Percentiles rank a stretch among this genome's conserved stretches.
Evolutionary conservation across 2,113 vertebrate species (phyloP).

Genomic region (Epinephelus moara): DNA sequence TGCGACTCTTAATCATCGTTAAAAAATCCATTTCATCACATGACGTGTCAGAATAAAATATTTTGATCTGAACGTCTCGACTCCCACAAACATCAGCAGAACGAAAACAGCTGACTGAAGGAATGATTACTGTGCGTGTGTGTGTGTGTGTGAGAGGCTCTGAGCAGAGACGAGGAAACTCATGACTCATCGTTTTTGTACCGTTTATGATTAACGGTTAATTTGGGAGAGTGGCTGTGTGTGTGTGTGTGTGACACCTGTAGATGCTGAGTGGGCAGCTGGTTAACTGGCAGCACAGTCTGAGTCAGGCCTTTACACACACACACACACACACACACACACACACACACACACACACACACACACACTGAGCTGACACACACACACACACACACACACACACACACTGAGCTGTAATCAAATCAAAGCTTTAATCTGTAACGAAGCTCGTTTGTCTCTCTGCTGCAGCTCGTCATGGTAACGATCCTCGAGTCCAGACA

Average conservation of each 20-base stretch:
- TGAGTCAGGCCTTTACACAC: constrained; percentile 59
- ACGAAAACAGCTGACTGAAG: constrained; percentile 49
- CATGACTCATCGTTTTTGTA: constrained; percentile 63
- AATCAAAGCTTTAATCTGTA: constrained; percentile 46
- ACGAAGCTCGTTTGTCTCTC: constrained; percentile 49
- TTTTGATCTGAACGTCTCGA: constrained; percentile 9
- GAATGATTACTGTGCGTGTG: constrained; percentile 36
- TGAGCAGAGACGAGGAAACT: constrained; percentile 32
- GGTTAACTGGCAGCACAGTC: constrained; percentile 47
- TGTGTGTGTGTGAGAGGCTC: constrained; percentile 3
- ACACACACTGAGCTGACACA: constrained; percentile 12
- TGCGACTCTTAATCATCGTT: neutral
- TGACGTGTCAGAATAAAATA: neutral
- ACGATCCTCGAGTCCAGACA: constrained; percentile 11
- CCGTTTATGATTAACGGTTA: constrained; percentile 73
- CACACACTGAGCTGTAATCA: constrained; percentile 40
- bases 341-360: constrained; percentile 34
- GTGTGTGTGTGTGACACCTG: constrained; percentile 47
- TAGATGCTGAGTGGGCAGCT: constrained; percentile 60
- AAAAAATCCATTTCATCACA: constrained; percentile 21
- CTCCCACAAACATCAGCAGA: constrained; percentile 56
- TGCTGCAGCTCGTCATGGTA: constrained; percentile 29
- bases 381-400: constrained; percentile 21
- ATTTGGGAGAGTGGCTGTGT: constrained; percentile 72
- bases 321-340: constrained; percentile 16